Conservation (phyloP, 1,140 invertebrate species). For the Penaeus indicus region DNA sequence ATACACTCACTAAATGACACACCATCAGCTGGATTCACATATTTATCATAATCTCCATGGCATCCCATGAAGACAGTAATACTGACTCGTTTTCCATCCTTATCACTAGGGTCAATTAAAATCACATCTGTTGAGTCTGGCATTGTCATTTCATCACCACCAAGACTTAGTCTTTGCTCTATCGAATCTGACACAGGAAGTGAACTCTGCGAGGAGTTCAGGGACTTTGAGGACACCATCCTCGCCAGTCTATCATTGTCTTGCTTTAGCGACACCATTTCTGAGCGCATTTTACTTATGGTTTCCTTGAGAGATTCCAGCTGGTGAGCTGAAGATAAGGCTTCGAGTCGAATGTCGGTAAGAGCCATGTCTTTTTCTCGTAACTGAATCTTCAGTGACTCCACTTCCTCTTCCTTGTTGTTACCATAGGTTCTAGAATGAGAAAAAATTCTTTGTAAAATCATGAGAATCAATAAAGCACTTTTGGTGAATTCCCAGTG, state of each 20-base stretch:
- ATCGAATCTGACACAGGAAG: conserved; percentile 70
- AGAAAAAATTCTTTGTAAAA: conserved; percentile 34
- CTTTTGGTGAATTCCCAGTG: too few species aligned
- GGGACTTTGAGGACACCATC: conserved; percentile 84
- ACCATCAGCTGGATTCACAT: conserved; percentile 60
- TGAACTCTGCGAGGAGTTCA: conserved; percentile 85
- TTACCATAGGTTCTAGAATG: conserved; percentile 69
- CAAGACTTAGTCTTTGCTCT: conserved; percentile 61
- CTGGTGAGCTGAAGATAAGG: conserved; percentile 95
- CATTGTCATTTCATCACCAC: conserved; percentile 58
- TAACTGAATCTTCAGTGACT: conserved; percentile 91
- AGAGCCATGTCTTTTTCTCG: conserved; percentile 96
- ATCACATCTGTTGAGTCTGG: conserved; percentile 64
- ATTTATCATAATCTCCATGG: conserved; percentile 65
- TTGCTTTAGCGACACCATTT: conserved; percentile 96
- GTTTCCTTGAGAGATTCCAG: conserved; percentile 95
- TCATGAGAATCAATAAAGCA: not conserved
- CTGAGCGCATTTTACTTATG: conserved; percentile 95
- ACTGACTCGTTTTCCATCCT: conserved; percentile 87
- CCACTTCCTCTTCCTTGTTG: conserved; percentile 74
- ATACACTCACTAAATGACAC: conserved; percentile 71
- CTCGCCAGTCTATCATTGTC: conserved; percentile 95
- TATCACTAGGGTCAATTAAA: conserved; percentile 71
- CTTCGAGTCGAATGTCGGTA: conserved; percentile 95
- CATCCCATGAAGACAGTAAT: conserved; percentile 85